These are phyloP conservation scores for Nematopogon swammerdamellus DNA, from an alignment of 2,888 invertebrate species.

Conservation along the genomic window DNA sequence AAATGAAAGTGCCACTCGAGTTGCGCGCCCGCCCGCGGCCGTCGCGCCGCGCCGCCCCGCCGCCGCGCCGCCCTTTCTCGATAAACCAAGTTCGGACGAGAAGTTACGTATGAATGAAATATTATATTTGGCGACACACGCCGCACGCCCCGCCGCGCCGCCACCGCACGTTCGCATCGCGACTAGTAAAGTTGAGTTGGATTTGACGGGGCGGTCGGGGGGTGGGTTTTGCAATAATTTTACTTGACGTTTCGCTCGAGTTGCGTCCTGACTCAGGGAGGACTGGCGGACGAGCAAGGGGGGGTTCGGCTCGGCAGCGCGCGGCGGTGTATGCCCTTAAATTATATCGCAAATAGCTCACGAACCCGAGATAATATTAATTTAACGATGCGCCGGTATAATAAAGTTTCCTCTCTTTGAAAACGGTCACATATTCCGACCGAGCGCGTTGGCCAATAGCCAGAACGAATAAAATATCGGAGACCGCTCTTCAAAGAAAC, in stretches of 20 bases:
- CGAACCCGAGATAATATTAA: not conserved
- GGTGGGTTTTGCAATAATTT: no score
- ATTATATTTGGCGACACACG: not conserved
- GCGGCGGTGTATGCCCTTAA: no score
- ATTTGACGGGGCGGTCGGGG: no score
- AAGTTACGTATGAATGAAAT: not conserved
- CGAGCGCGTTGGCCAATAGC: not conserved
- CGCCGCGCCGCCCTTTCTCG: not conserved
- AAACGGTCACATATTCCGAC: not conserved
- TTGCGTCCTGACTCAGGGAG: no score
- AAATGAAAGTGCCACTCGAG: not conserved
- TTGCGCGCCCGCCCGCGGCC: not conserved
- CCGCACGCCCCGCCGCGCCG: no score
- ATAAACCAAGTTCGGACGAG: no score
- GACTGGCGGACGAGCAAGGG: no score
- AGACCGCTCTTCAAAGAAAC: not conserved
- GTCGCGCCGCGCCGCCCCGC: not conserved
- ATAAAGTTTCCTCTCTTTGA: not conserved
- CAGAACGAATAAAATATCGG: not conserved
- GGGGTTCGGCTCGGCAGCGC: no score
- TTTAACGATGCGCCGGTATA: not conserved
- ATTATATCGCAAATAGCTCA: not conserved
- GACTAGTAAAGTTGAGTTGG: no score
- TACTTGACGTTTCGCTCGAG: no score
- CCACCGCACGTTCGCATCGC: no score